Percentiles rank a stretch among this genome's conserved stretches.
phyloP scores from a whole-genome alignment of 1,140 invertebrate species.

The Teleogryllus occipitalis region DNA sequence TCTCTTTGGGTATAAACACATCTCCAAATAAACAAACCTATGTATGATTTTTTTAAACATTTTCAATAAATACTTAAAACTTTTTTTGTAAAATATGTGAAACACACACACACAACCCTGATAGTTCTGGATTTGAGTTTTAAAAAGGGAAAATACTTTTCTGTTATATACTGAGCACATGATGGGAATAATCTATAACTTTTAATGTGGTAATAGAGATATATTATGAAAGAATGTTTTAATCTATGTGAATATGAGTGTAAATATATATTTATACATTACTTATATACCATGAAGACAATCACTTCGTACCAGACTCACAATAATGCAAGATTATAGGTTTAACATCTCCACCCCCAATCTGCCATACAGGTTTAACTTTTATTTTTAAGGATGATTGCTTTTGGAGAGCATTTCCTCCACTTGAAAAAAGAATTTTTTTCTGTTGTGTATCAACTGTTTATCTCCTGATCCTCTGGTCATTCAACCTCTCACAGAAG shows the following conservation, averaged over 20 bases:
- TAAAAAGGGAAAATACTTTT: slow-evolving; percentile 21
- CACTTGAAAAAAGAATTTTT: background rate
- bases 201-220: slow-evolving; percentile 20
- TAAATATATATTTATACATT: slow-evolving; percentile 22
- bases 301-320: slow-evolving; percentile 12
- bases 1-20: slow-evolving; percentile 27
- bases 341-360: slow-evolving; percentile 9
- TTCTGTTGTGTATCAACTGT: background rate
- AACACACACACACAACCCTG: slow-evolving; percentile 27
- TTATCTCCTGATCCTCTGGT: background rate
- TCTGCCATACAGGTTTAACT: background rate
- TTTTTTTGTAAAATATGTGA: slow-evolving; percentile 22
- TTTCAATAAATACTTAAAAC: slow-evolving; percentile 24
- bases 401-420: background rate
- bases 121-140: slow-evolving; percentile 26
- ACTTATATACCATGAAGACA: slow-evolving; percentile 23
- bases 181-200: slow-evolving; percentile 19
- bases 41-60: slow-evolving; percentile 24
- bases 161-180: slow-evolving; percentile 23
- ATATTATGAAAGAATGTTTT: slow-evolving; percentile 24
- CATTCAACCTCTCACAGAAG: background rate
- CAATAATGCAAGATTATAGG: slow-evolving; percentile 9
- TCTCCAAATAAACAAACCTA: slow-evolving; percentile 27
- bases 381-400: background rate
- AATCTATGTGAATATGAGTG: slow-evolving; percentile 22